Evolutionary conservation across 2,113 vertebrate genomes (phyloP).

Genomic region (Paracanthobrama guichenoti): DNA sequence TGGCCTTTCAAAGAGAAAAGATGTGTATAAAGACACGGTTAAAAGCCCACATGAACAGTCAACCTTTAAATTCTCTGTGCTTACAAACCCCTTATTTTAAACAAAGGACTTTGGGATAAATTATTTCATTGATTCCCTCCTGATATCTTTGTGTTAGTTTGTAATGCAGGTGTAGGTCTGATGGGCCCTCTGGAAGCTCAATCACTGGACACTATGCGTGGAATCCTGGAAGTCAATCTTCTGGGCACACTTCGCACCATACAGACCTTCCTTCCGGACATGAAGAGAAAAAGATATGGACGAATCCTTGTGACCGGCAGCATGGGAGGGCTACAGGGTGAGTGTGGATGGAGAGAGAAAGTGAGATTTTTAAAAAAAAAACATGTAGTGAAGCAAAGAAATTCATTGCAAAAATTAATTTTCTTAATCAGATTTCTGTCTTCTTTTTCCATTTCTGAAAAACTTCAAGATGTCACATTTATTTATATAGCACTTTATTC

Average conservation of each 20-base stretch:
- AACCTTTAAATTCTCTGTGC: background rate
- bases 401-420: background rate
- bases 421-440: background rate
- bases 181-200: slow-evolving; percentile 86
- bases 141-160: slow-evolving; percentile 72
- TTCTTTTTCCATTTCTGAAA: background rate
- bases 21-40: background rate
- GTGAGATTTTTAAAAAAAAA: slow-evolving; percentile 15
- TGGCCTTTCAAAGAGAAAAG: background rate
- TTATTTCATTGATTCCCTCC: background rate
- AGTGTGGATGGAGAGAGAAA: background rate
- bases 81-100: background rate
- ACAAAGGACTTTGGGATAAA: background rate
- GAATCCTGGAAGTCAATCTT: slow-evolving; percentile 85
- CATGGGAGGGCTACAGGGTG: slow-evolving; percentile 87
- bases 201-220: slow-evolving; percentile 74
- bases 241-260: slow-evolving; percentile 84
- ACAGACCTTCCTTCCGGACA: slow-evolving; percentile 85
- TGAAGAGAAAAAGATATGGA: slow-evolving; percentile 82
- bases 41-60: background rate
- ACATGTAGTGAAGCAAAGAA: background rate
- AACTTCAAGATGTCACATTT: background rate
- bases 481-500: background rate
- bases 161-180: slow-evolving; percentile 88
- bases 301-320: slow-evolving; percentile 86